phyloP scores from a whole-genome alignment of 2,888 invertebrate genomes.

The Stratiomys singularior region DNA sequence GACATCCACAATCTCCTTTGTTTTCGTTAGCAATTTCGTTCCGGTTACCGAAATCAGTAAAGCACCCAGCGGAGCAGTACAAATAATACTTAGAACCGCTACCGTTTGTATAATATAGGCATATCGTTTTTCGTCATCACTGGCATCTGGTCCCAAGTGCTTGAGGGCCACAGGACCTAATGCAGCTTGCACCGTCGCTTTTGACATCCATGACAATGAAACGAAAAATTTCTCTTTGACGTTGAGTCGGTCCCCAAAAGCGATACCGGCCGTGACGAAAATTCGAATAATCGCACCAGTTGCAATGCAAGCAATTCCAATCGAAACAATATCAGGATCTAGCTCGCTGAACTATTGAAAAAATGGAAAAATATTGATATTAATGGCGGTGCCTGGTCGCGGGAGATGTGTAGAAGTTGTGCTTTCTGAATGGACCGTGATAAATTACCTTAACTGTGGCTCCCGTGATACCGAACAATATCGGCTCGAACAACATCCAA shows the following conservation, averaged over 20 bases:
- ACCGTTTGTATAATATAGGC: constrained; percentile 79
- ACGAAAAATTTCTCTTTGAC: constrained; percentile 92
- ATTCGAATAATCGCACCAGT: constrained; percentile 75
- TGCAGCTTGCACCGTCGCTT: constrained; percentile 97
- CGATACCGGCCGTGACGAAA: constrained; percentile 73
- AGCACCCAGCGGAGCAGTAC: constrained; percentile 87
- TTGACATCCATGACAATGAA: constrained; percentile 92
- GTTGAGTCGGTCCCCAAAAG: constrained; percentile 83
- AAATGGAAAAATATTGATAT: constrained; percentile 20
- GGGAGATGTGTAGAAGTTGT: background rate
- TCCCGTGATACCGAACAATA: constrained; percentile 93
- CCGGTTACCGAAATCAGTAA: constrained; percentile 84
- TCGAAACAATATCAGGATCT: constrained; percentile 74
- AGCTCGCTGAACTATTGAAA: constrained; percentile 72
- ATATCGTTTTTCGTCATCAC: constrained; percentile 69
- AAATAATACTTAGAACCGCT: constrained; percentile 82
- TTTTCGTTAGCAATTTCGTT: constrained; percentile 80
- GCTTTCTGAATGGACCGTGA: background rate
- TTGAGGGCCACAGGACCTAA: constrained; percentile 82
- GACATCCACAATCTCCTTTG: constrained; percentile 74
- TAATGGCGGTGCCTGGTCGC: background rate
- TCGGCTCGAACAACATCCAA: constrained; percentile 97
- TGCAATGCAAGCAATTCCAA: constrained; percentile 77
- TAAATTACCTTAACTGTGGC: constrained; percentile 78
- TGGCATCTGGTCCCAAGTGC: constrained; percentile 67